Percentiles rank a stretch among this genome's conserved stretches.
phyloP scores from a whole-genome alignment of 2,888 invertebrate species.

The Ectemnius cavifrons region DNA sequence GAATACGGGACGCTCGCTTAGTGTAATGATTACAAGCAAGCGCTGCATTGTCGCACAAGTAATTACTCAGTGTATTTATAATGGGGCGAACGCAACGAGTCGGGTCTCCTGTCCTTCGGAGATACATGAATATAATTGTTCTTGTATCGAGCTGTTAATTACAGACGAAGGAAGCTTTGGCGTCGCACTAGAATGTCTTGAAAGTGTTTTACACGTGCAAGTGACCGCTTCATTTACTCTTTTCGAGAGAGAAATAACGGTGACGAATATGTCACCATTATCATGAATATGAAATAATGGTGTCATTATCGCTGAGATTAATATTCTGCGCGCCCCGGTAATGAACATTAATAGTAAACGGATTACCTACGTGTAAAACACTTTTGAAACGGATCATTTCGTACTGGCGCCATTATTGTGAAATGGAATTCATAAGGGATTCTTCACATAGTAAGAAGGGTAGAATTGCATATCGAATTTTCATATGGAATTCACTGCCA shows the following conservation, averaged over 20 bases:
- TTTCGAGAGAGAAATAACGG: not conserved
- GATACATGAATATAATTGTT: constrained; percentile 52
- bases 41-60: constrained; percentile 54
- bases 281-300: constrained; percentile 56
- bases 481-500: too few relatives aligned
- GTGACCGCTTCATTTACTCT: constrained; percentile 22
- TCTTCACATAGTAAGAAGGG: too few relatives aligned
- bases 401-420: too few relatives aligned
- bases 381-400: constrained; percentile 8
- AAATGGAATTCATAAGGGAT: too few relatives aligned
- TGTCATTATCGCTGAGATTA: constrained; percentile 41
- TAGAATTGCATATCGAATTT: too few relatives aligned
- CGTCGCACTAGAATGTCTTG: constrained; percentile 16
- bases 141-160: not conserved
- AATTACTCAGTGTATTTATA: constrained; percentile 65
- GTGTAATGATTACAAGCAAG: constrained; percentile 53
- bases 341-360: constrained; percentile 41
- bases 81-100: constrained; percentile 60
- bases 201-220: constrained; percentile 23
- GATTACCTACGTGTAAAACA: constrained; percentile 30
- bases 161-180: not conserved
- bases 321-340: constrained; percentile 19
- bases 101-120: constrained; percentile 65
- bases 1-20: constrained; percentile 43
- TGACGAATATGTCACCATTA: constrained; percentile 48